Evolutionary conservation across 2,888 invertebrate species (phyloP).

Genomic region (Exocentrus adspersus): DNA sequence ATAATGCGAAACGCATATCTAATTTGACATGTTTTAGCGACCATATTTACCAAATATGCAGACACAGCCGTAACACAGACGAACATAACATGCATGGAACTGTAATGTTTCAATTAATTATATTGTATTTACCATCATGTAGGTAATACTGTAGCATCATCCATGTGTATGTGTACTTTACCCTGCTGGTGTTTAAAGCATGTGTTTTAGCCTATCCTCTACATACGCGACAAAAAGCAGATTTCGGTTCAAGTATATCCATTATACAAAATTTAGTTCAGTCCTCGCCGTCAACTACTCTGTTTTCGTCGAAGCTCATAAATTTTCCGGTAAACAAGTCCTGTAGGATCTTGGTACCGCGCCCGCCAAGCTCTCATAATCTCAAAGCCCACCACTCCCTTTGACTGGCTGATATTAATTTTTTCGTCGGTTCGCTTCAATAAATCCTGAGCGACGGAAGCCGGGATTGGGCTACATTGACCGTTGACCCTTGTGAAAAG

Average conservation of each 20-base stretch:
- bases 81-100: conserved; percentile 4
- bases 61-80: not conserved
- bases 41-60: conserved; percentile 8
- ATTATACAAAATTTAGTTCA: too few species aligned
- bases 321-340: conserved; percentile 1
- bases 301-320: too few species aligned
- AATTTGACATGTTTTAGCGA: conserved; percentile 13
- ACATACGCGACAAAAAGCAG: too few species aligned
- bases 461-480: conserved; percentile 28
- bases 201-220: not conserved
- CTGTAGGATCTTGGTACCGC: not conserved
- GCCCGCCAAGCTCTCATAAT: not conserved
- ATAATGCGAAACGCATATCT: conserved; percentile 13
- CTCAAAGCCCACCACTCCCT: conserved; percentile 17
- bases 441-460: conserved; percentile 8
- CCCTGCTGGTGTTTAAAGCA: not conserved
- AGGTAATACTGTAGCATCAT: not conserved
- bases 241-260: too few species aligned
- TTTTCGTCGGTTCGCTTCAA: conserved; percentile 9
- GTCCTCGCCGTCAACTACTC: too few species aligned
- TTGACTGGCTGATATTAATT: conserved; percentile 23
- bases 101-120: conserved; percentile 15
- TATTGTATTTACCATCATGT: conserved; percentile 1
- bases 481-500: conserved; percentile 21
- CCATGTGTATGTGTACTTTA: not conserved